Conservation (phyloP, 2,797 vertebrate species). For the Hydrophis major region DNA sequence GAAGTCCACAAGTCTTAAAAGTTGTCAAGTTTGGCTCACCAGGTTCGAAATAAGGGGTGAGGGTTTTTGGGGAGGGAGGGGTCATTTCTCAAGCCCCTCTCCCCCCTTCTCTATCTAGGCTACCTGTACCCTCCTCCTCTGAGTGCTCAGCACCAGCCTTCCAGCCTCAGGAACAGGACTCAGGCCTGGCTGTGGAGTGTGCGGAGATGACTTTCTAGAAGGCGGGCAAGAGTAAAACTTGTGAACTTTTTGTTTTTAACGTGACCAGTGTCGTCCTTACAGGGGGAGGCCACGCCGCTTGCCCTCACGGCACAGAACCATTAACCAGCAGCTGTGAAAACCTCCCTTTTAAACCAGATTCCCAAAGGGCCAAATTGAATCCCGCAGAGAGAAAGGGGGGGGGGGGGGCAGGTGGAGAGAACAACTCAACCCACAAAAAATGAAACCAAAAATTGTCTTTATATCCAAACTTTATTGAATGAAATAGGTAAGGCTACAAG, state of each 20-base stretch:
- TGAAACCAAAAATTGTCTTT: neutral
- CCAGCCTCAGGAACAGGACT: constrained; percentile 22
- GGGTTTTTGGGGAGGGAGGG: neutral
- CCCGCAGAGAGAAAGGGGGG: too few relatives aligned
- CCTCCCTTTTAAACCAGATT: too few relatives aligned
- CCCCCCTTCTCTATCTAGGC: constrained; percentile 22
- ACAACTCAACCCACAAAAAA: neutral
- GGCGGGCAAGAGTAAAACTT: neutral
- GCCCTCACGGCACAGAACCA: too few relatives aligned
- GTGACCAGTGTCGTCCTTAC: neutral
- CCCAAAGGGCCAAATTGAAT: too few relatives aligned
- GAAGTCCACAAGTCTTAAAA: too few relatives aligned
- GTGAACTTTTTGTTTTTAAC: neutral
- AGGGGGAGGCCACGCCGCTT: too few relatives aligned
- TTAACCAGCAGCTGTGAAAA: too few relatives aligned
- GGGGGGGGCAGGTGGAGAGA: too few relatives aligned
- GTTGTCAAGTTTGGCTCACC: too few relatives aligned
- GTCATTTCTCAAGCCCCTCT: neutral
- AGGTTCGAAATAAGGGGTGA: neutral
- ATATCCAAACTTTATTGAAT: constrained; percentile 64
- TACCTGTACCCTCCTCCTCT: neutral
- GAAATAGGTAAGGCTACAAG: constrained; percentile 35
- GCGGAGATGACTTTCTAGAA: neutral
- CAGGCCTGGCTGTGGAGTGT: constrained; percentile 58
- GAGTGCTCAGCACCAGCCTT: neutral